Conservation (phyloP, 2,888 invertebrate genomes). For the Tetrapedia diversipes region DNA sequence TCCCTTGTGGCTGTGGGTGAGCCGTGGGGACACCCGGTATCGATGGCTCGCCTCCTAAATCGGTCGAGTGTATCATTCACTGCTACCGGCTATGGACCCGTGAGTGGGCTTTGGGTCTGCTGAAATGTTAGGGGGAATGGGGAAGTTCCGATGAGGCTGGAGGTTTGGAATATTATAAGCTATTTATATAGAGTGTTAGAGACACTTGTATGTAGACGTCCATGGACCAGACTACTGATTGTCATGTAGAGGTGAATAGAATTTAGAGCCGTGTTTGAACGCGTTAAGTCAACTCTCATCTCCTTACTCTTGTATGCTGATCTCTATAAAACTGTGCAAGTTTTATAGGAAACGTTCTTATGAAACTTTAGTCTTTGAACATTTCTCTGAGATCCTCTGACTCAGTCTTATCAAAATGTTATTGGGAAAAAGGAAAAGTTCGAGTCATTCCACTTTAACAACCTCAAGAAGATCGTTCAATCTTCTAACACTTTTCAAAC, state of each 20-base stretch:
- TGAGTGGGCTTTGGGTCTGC: not conserved
- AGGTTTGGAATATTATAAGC: not conserved
- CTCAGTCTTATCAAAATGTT: not conserved
- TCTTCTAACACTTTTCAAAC: not conserved
- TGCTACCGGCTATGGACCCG: not conserved
- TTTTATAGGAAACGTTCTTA: too few species aligned
- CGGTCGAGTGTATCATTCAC: slow-evolving; percentile 2
- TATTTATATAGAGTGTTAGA: not conserved
- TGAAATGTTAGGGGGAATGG: not conserved
- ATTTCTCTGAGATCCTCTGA: too few species aligned
- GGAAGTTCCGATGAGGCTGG: not conserved
- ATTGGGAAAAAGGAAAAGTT: not conserved
- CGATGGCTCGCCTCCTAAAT: slow-evolving; percentile 9
- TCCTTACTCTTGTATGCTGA: too few species aligned
- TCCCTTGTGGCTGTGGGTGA: slow-evolving; percentile 24
- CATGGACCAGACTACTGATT: too few species aligned
- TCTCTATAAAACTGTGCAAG: too few species aligned
- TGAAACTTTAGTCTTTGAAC: too few species aligned
- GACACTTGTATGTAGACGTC: too few species aligned
- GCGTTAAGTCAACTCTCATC: too few species aligned
- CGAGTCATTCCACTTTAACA: not conserved
- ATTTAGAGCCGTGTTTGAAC: too few species aligned
- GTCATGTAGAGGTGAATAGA: too few species aligned
- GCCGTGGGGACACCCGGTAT: not conserved
- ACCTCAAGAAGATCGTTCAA: not conserved